These are phyloP conservation scores for Amiota mariae DNA, from an alignment of 2,888 invertebrate species.

Conservation along the genomic window DNA sequence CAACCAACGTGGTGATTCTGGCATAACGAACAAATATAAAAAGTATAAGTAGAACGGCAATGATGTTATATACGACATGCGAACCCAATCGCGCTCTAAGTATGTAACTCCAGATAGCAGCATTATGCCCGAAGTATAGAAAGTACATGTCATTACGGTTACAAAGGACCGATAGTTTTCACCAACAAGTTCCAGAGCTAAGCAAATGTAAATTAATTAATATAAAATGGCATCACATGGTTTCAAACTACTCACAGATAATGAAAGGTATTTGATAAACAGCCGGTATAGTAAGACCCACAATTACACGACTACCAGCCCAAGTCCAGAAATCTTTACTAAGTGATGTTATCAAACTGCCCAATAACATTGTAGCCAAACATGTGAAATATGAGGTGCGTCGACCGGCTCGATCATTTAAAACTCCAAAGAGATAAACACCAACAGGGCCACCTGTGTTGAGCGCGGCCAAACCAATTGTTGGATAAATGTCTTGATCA, in stretches of 20 bases:
- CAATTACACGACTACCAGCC: slow-evolving; percentile 85
- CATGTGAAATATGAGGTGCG: slow-evolving; percentile 90
- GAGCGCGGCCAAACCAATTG: slow-evolving; percentile 87
- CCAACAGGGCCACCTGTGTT: slow-evolving; percentile 93
- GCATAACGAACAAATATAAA: slow-evolving; percentile 88
- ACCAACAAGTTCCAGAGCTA: slow-evolving; percentile 92
- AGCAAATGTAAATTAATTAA: no score
- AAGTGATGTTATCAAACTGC: slow-evolving; percentile 86
- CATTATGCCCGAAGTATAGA: slow-evolving; percentile 90
- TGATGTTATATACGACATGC: slow-evolving; percentile 86
- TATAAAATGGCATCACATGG: background rate
- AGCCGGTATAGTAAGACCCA: slow-evolving; percentile 93
- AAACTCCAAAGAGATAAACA: slow-evolving; percentile 88
- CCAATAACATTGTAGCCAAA: slow-evolving; percentile 84
- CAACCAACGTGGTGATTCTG: slow-evolving; percentile 95
- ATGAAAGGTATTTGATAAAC: slow-evolving; percentile 96
- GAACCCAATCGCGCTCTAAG: slow-evolving; percentile 87
- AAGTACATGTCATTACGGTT: slow-evolving; percentile 92
- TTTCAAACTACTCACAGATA: slow-evolving; percentile 82
- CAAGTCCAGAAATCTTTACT: slow-evolving; percentile 88
- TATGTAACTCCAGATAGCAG: slow-evolving; percentile 89
- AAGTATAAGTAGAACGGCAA: slow-evolving; percentile 89
- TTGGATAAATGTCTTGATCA: slow-evolving; percentile 89
- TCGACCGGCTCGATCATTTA: slow-evolving; percentile 91
- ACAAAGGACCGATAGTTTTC: slow-evolving; percentile 93